These are phyloP conservation scores for Ylistrum balloti DNA, from an alignment of 1,140 invertebrate genomes.

Conservation along the genomic window DNA sequence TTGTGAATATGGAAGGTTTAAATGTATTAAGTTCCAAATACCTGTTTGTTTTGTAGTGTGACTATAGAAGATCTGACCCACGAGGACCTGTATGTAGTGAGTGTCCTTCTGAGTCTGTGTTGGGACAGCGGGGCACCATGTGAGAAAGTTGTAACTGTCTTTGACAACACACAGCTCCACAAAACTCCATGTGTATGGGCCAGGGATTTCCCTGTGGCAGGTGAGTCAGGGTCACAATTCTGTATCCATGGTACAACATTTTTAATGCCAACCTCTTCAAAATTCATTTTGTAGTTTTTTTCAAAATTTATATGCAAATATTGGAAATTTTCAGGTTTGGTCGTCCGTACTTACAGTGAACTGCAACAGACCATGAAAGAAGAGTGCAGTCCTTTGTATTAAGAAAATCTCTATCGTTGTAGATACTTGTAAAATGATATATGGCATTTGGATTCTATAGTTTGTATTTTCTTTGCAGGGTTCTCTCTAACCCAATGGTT, in stretches of 20 bases:
- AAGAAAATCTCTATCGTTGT: too few relatives aligned
- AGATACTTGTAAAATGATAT: too few relatives aligned
- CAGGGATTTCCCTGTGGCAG: constrained; percentile 40
- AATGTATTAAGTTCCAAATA: too few relatives aligned
- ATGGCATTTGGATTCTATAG: neutral
- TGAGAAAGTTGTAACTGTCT: constrained; percentile 43
- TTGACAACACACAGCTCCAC: constrained; percentile 50
- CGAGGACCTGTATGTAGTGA: constrained; percentile 48
- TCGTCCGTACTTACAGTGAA: too few relatives aligned
- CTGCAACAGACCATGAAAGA: too few relatives aligned
- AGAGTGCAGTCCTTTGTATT: too few relatives aligned
- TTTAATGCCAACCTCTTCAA: too few relatives aligned
- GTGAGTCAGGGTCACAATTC: neutral
- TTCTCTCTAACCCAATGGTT: constrained; percentile 53
- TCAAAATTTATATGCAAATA: too few relatives aligned
- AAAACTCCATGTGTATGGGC: constrained; percentile 48
- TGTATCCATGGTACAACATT: neutral
- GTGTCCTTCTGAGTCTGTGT: constrained; percentile 50
- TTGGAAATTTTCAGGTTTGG: too few relatives aligned
- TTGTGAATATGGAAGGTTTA: too few relatives aligned
- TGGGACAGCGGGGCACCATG: constrained; percentile 52
- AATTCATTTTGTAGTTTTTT: too few relatives aligned
- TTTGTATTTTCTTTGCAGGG: constrained; percentile 11
- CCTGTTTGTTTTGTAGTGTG: constrained; percentile 50
- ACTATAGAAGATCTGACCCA: constrained; percentile 51